Conservation (phyloP, 2,888 invertebrate genomes). For the Bellardia pandia region DNA sequence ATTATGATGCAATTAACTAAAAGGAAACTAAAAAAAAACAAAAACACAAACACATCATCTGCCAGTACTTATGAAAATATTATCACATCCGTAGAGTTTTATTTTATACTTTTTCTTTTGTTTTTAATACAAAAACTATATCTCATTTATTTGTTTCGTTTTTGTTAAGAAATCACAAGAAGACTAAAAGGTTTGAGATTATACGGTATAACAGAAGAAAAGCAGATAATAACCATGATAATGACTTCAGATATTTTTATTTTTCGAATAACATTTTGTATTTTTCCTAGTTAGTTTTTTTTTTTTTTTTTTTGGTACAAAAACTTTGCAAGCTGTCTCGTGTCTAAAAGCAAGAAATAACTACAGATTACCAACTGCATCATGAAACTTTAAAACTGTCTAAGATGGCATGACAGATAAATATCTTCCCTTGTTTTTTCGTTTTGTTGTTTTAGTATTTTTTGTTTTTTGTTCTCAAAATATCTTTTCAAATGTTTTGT, state of each 20-base stretch:
- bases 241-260: conserved; percentile 48
- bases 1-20: conserved; percentile 24
- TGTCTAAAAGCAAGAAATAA: neutral
- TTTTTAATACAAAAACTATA: neutral
- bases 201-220: neutral
- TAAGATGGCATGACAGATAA: conserved; percentile 43
- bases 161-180: neutral
- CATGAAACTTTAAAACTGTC: conserved; percentile 30
- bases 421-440: neutral
- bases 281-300: neutral
- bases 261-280: no score
- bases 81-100: conserved; percentile 25
- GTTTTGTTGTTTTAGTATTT: neutral
- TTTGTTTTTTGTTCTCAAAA: neutral
- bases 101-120: neutral
- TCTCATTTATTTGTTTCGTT: neutral
- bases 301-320: no score
- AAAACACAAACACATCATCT: conserved; percentile 29
- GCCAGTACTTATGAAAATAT: conserved; percentile 34
- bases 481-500: neutral
- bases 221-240: conserved; percentile 45
- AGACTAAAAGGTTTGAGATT: conserved; percentile 26
- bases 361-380: conserved; percentile 7
- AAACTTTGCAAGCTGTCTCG: conserved; percentile 35
- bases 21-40: conserved; percentile 19